Percentiles rank a stretch among this genome's conserved stretches.
phyloP scores from a whole-genome alignment of 2,797 vertebrate species.

The Danio kyathit region DNA sequence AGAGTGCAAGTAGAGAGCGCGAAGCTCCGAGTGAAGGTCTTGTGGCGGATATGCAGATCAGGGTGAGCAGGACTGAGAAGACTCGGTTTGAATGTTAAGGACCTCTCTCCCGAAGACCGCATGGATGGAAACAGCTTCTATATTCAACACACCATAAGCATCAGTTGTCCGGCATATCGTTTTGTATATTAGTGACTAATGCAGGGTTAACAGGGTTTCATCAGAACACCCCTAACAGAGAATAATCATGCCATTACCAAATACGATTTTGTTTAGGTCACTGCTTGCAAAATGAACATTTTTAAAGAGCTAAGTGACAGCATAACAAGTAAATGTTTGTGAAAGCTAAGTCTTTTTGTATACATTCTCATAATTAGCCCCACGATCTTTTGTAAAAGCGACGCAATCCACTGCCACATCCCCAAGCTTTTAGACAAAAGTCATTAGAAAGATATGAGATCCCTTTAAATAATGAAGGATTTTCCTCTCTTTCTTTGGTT shows the following conservation, averaged over 20 bases:
- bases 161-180: constrained; percentile 15
- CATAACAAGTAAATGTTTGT: constrained; percentile 51
- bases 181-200: constrained; percentile 1
- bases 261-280: neutral
- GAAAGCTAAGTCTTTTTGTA: neutral
- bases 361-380: constrained; percentile 20
- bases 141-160: constrained; percentile 6
- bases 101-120: constrained; percentile 32
- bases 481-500: constrained; percentile 63
- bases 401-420: constrained; percentile 69
- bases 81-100: constrained; percentile 71
- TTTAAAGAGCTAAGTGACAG: constrained; percentile 35
- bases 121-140: neutral
- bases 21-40: constrained; percentile 63
- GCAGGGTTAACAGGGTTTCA: constrained; percentile 13
- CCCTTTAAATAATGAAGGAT: constrained; percentile 86
- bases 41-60: constrained; percentile 72
- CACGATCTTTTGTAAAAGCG: constrained; percentile 65
- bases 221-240: neutral
- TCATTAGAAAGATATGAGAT: constrained; percentile 84
- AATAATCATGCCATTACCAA: neutral
- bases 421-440: constrained; percentile 81
- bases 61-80: constrained; percentile 62
- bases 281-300: neutral
- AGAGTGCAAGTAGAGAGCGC: constrained; percentile 13